Base-by-base conservation (phyloP, 2,797 vertebrate species). In the Chaetodon trifasciatus region DNA sequence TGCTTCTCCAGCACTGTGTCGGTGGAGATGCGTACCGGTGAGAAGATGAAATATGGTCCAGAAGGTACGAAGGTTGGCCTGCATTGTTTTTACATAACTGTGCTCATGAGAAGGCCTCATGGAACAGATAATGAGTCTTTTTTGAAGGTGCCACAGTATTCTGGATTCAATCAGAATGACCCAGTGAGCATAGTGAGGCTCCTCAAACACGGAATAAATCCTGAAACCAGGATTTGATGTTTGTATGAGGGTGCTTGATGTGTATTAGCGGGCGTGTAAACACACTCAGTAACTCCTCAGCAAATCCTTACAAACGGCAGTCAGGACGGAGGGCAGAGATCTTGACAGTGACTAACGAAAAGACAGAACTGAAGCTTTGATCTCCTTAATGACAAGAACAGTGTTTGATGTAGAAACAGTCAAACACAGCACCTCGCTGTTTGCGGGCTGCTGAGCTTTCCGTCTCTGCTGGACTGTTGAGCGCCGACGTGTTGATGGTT, bases 401-500 rank as follows among this genome's bases (percentile, higher is more conserved):
- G 63, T 12, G 84, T 90, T 88, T 90, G 81, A 90, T 88, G 84
- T 84, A 32, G 39, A 24, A 46, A 55, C 67, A 78, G 65, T 56
- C 39, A 37, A 79, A 83, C 56, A 5, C 74, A 70, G 70, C 83
- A 65, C 68, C 76, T 76, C 60, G 7, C 16, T 62, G 81, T 81
- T 89, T 88, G 65, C 68, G 15, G 68, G 68, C 65, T 50, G 75
- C 85, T 68, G 73, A 82, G 77, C 76, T 81, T 19, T 50, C 52
- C 3, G 68, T 67, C 81, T 89, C 78, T 15, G 70, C 86, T 44
- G 84, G 88, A 89, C 88, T 3, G 68, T 19, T 10, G 74, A 52
- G 50, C 6, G 7, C 5, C 35, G 40, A 55, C 3, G 63, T 49
- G 70, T 75, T 47, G 83, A 83, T 12, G 83, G 63, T 39, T 69